Base-by-base conservation (phyloP, 1,140 invertebrate species). In the Drosophila miranda region DNA sequence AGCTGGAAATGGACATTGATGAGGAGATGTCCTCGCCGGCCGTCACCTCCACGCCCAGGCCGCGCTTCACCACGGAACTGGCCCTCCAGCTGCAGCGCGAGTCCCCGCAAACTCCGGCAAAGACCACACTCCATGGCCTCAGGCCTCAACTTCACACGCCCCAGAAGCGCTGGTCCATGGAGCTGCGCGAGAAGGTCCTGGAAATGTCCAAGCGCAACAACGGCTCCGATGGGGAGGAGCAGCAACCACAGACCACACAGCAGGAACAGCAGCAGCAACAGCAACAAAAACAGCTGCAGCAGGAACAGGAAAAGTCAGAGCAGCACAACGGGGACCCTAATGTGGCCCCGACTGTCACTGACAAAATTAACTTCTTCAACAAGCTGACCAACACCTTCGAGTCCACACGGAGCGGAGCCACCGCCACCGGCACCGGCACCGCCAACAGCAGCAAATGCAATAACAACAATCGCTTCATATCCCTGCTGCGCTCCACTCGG, bases 281-380 rank as follows among this genome's bases (percentile, higher is more conserved):
- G 43, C 45, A 2, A 34, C 49, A 49, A 23, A 21, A 46, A 19
- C 66, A 66, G 43, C 48, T 62, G 11, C 56, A 67, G n/a, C 61
- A 46, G 3, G 23, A 26, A 26, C 28, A 59, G 48, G 44, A 56
- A 21, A 19, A 57, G 21, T 7, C 43, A 19, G 42, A 5, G 8
- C 54, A 55, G 6, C 55, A 53, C 3, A 4, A 38, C 14, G 48
- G 30, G 45, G 48, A 46, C 44, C 45, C 30, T 50, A 21, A 42
- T n/a, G 34, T 51, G 9, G 11, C 51, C 14, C 77, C 44, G 52
- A 83, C 71, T 54, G 84, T 88, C 43, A 79, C 58, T 52, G 86
- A 88, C 53, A 89, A 89, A 86, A 88, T 88, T 56, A 80, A 80
- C 80, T 88, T 88, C 60, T 88, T 88, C 74, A 88, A 88, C 74